Conservation (phyloP, 1,140 invertebrate genomes). For the Micrasema minimum region DNA sequence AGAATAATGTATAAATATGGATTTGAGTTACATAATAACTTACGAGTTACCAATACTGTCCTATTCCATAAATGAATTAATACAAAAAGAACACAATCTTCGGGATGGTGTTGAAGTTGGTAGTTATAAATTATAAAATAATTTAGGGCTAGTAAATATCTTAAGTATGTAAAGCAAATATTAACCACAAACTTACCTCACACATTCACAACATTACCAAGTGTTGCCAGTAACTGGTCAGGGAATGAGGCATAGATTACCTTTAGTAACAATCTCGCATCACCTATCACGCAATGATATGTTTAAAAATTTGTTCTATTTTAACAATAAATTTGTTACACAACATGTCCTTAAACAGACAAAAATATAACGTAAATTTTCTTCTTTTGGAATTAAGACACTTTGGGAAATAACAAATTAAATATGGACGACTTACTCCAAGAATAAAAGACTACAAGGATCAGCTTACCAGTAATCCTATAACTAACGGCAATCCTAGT, state of each 20-base stretch:
- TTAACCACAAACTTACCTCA: too few species aligned
- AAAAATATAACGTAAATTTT: conserved; percentile 26
- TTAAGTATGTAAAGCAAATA: too few species aligned
- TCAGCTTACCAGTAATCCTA: conserved; percentile 5
- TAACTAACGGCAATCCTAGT: conserved; percentile 18
- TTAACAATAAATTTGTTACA: conserved; percentile 29
- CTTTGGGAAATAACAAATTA: conserved; percentile 30
- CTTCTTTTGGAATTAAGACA: conserved; percentile 33
- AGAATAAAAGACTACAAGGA: conserved; percentile 7
- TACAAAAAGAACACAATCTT: background rate
- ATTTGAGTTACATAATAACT: conserved; percentile 23
- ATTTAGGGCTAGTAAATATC: background rate
- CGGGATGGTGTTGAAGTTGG: background rate
- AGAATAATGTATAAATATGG: conserved; percentile 25
- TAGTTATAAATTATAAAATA: background rate
- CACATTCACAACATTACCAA: background rate
- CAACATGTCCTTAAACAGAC: conserved; percentile 24
- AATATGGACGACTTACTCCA: conserved; percentile 20
- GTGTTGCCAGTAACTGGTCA: background rate
- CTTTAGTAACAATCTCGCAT: conserved; percentile 11
- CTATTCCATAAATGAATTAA: conserved; percentile 5
- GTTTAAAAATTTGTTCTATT: conserved; percentile 37
- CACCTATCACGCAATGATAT: conserved; percentile 25
- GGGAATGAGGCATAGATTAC: conserved; percentile 9
- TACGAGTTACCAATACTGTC: conserved; percentile 20